A percentile compares a stretch with the other conserved stretches of the same genome.
Evolutionary conservation across 2,797 vertebrate genomes (phyloP).

Genomic region (Channa striata): DNA sequence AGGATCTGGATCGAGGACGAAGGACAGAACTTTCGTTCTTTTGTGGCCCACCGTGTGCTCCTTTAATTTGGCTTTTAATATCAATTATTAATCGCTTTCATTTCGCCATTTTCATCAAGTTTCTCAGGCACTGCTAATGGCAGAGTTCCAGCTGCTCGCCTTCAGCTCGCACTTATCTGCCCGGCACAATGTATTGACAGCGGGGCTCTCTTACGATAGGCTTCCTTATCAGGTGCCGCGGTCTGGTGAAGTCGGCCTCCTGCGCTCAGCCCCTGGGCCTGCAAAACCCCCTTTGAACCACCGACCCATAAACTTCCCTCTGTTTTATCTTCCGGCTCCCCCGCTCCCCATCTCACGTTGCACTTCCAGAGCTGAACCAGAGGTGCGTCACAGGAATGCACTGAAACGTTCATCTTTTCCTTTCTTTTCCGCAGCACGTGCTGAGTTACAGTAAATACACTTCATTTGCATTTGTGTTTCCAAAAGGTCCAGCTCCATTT

Average conservation of each 20-base stretch:
- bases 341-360: constrained; percentile 36
- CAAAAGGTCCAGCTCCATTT: too few species aligned
- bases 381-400: background rate
- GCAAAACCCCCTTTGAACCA: background rate
- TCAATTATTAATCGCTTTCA: too few species aligned
- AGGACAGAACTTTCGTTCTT: too few species aligned
- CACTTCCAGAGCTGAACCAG: constrained; percentile 16
- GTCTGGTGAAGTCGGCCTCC: constrained; percentile 8
- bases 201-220: background rate
- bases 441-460: too few species aligned
- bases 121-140: background rate
- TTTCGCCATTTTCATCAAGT: too few species aligned
- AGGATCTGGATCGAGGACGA: too few species aligned
- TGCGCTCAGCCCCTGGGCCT: constrained; percentile 8
- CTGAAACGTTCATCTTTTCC: too few species aligned
- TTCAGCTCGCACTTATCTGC: constrained; percentile 33
- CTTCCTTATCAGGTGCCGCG: constrained; percentile 25
- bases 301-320: constrained; percentile 1
- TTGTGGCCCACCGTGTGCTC: too few species aligned
- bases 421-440: too few species aligned
- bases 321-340: constrained; percentile 30
- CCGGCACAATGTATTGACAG: constrained; percentile 8
- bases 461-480: too few species aligned
- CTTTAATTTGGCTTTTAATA: too few species aligned
- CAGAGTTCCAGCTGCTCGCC: constrained; percentile 6